Percentiles rank a stretch among this genome's conserved stretches.
phyloP scores from a whole-genome alignment of 2,113 vertebrate genomes.

The Callionymus lyra region DNA sequence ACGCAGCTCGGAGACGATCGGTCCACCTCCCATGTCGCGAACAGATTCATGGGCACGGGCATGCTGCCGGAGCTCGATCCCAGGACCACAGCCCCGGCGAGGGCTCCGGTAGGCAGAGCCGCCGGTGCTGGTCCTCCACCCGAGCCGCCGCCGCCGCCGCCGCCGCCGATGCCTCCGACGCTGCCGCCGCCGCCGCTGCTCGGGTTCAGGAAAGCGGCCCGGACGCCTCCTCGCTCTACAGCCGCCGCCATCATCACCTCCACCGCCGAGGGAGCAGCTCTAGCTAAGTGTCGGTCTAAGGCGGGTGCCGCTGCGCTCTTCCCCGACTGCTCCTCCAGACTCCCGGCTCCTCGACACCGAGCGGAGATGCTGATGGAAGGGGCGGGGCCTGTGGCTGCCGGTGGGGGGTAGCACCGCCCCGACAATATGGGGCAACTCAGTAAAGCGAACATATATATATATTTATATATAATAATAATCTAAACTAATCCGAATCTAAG shows the following conservation, averaged over 20 bases:
- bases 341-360: slow-evolving; percentile 27
- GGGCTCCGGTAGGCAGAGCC: slow-evolving; percentile 45
- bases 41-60: slow-evolving; percentile 74
- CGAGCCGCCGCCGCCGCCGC: slow-evolving; percentile 50
- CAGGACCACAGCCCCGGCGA: slow-evolving; percentile 40
- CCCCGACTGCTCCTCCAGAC: slow-evolving; percentile 35
- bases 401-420: slow-evolving; percentile 36
- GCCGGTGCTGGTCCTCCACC: slow-evolving; percentile 50
- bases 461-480: too few relatives aligned
- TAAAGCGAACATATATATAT: too few relatives aligned
- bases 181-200: slow-evolving; percentile 54
- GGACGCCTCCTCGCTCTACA: slow-evolving; percentile 68
- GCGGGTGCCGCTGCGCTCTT: slow-evolving; percentile 37
- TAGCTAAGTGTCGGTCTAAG: slow-evolving; percentile 54
- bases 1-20: slow-evolving; percentile 74
- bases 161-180: too few relatives aligned
- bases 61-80: slow-evolving; percentile 51
- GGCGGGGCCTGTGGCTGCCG: slow-evolving; percentile 36
- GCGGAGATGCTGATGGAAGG: slow-evolving; percentile 37
- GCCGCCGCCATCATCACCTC: slow-evolving; percentile 72
- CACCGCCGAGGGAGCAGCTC: slow-evolving; percentile 56
- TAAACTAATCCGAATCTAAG: too few relatives aligned
- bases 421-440: not conserved
- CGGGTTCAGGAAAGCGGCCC: slow-evolving; percentile 70
- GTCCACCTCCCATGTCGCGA: slow-evolving; percentile 75